Evolutionary conservation across 1,140 invertebrate genomes (phyloP).

Genomic region (Lanistes nyassanus): DNA sequence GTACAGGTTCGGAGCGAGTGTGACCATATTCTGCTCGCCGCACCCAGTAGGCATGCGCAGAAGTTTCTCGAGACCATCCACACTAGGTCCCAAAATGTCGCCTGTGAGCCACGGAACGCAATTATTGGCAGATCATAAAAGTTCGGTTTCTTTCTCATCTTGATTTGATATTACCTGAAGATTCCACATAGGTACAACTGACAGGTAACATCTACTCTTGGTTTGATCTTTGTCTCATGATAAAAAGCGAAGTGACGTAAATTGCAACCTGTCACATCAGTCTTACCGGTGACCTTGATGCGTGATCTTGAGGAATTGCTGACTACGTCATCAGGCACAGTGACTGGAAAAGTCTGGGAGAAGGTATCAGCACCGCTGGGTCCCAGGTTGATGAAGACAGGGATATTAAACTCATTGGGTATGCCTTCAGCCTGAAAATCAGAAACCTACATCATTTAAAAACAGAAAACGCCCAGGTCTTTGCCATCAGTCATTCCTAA

Average conservation of each 20-base stretch:
- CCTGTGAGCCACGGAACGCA: constrained; percentile 33
- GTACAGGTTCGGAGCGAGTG: constrained; percentile 89
- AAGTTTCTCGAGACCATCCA: constrained; percentile 69
- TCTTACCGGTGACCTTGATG: constrained; percentile 50
- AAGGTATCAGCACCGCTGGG: not conserved
- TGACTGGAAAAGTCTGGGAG: constrained; percentile 6
- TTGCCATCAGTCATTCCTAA: no score
- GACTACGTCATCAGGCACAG: constrained; percentile 45
- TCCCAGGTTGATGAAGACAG: constrained; percentile 14
- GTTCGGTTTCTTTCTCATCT: no score
- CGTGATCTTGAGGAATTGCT: constrained; percentile 43
- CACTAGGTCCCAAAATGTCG: constrained; percentile 55
- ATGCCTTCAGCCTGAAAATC: constrained; percentile 22
- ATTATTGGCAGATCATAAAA: not conserved
- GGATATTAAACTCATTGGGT: constrained; percentile 1
- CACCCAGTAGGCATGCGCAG: constrained; percentile 87
- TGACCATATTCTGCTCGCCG: constrained; percentile 94
- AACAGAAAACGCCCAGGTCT: no score
- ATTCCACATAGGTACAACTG: no score
- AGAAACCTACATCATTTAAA: no score
- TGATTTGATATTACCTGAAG: no score
- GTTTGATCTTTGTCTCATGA: not conserved
- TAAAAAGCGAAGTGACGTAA: not conserved
- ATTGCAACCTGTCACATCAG: not conserved
- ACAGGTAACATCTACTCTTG: no score